These are phyloP conservation scores for Mimumesa dahlbomi DNA, from an alignment of 2,888 invertebrate genomes.

Conservation along the genomic window DNA sequence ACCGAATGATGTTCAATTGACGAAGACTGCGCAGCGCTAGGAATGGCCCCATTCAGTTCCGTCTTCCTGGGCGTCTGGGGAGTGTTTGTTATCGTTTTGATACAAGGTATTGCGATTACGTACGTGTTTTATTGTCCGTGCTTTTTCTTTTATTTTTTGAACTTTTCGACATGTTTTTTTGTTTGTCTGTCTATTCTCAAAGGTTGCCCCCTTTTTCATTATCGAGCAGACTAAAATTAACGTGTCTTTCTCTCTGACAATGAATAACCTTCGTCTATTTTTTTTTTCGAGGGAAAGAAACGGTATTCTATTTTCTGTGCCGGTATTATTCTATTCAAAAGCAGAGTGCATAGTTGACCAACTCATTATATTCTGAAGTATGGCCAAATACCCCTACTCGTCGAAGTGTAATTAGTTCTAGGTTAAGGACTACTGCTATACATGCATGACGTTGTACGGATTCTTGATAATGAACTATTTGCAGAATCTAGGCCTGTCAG, in stretches of 20 bases:
- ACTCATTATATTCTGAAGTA: neutral
- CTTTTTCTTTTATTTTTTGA: too few relatives aligned
- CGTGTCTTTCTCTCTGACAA: too few relatives aligned
- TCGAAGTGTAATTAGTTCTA: constrained; percentile 33
- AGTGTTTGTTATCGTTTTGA: constrained; percentile 76
- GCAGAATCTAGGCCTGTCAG: constrained; percentile 89
- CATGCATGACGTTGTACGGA: constrained; percentile 31
- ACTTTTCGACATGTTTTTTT: too few relatives aligned
- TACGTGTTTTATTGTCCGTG: neutral
- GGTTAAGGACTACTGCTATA: constrained; percentile 46
- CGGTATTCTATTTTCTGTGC: too few relatives aligned
- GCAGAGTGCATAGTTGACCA: neutral
- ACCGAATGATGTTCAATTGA: constrained; percentile 77
- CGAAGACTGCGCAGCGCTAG: constrained; percentile 71
- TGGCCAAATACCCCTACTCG: constrained; percentile 43
- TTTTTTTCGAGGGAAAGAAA: too few relatives aligned
- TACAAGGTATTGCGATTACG: constrained; percentile 72
- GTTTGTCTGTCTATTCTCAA: too few relatives aligned
- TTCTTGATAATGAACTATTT: constrained; percentile 75
- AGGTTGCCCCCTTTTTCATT: too few relatives aligned
- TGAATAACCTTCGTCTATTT: too few relatives aligned
- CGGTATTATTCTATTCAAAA: constrained; percentile 7
- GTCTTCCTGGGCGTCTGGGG: constrained; percentile 79
- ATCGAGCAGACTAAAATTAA: too few relatives aligned
- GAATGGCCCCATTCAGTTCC: constrained; percentile 78